Base-by-base conservation (phyloP, 2,113 vertebrate species). In the Silurus glanis region DNA sequence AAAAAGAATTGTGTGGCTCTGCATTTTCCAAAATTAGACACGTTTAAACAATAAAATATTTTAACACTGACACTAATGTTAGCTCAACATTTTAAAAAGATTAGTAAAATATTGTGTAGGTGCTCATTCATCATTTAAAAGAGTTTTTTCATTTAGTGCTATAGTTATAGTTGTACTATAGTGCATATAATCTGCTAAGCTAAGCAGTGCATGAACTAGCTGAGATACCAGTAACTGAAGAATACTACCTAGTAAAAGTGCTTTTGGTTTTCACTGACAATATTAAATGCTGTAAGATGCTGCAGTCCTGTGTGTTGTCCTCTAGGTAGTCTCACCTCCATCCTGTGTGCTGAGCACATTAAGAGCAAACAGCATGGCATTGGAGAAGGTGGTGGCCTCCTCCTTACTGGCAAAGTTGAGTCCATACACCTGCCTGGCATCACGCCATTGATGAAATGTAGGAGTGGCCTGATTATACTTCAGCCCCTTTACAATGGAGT, bases 351-450 rank as follows among this genome's bases (percentile, higher is more conserved):
- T 94, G 90, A 95, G 94, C 80, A 94, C 91, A 0, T 93, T 95
- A 88, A 95, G 94, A 74, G 94, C 94, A 17, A 95, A 95, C 9
- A 95, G 93, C 94, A 95, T 95, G 89, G 94, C 94, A 47, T 94
- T 95, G 89, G 94, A 94, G 90, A 95, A 95, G 87, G 94, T 95
- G 88, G 93, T 95, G 84, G 94, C 94, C 83, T 95, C 94, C 89
- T 95, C 94, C 80, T 95, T 95, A 90, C 93, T 95, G 93, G 94
- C 94, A 0, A 95, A 95, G 91, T 95, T 95, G 89, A 95, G 94
- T 86, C 94, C 95, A 82, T 95, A 95, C 61, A 95, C 94, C 91
- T 95, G 94, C 62, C 94, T 86, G 69, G 94, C 94, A n/a, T 95
- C 94, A 45, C 94, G 87, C 94, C 94, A 95, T 87, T 95, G 94